Evolutionary conservation across 1,140 invertebrate species (phyloP).

Genomic region (Plodia interpunctella): DNA sequence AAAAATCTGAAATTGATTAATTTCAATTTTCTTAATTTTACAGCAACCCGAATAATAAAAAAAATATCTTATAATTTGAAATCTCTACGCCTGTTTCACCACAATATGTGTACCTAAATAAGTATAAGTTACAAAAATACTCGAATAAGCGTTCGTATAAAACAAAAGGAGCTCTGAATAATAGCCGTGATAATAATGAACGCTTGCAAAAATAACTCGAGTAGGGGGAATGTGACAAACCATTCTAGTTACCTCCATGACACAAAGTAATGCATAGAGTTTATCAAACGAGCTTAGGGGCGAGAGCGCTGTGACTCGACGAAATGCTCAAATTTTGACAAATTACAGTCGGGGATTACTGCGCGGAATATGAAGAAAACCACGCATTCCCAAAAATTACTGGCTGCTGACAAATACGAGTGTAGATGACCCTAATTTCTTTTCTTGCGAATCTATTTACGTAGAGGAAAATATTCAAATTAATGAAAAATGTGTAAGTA

Average conservation of each 20-base stretch:
- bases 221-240: conserved; percentile 15
- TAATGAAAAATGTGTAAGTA: conserved; percentile 1
- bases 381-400: conserved; percentile 49
- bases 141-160: not conserved
- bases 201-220: conserved; percentile 5
- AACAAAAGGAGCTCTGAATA: conserved; percentile 3
- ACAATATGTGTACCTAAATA: too few species aligned
- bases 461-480: conserved; percentile 14
- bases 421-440: conserved; percentile 38
- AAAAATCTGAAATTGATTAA: too few species aligned
- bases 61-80: too few species aligned
- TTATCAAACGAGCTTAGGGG: conserved; percentile 35
- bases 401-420: conserved; percentile 42
- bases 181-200: conserved; percentile 4
- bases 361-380: conserved; percentile 48
- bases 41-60: too few species aligned
- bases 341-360: conserved; percentile 45
- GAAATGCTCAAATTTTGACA: conserved; percentile 48
- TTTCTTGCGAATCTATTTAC: conserved; percentile 34
- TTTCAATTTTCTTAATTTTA: too few species aligned
- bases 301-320: conserved; percentile 19
- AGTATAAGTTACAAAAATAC: not conserved
- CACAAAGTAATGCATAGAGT: conserved; percentile 35
- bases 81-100: too few species aligned
- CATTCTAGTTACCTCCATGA: conserved; percentile 20